Percentiles rank a stretch among this genome's conserved stretches.
Conservation (phyloP, 2,888 invertebrate genomes). For the Xanthorhoe spadicearia region DNA sequence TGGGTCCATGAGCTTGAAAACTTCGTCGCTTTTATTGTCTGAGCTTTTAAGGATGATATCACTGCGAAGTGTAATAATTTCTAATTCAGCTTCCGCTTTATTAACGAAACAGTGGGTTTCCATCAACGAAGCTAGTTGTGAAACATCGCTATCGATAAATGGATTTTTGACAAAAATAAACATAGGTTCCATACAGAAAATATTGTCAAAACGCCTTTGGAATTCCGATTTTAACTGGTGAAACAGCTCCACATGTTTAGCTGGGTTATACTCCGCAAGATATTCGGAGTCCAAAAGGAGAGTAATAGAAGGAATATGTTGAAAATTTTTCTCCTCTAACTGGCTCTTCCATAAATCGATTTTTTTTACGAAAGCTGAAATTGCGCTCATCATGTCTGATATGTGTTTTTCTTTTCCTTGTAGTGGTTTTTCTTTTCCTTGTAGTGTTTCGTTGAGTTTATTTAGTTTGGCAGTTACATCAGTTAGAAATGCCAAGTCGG, state of each 20-base stretch:
- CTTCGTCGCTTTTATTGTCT: slow-evolving; percentile 18
- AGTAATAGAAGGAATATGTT: slow-evolving; percentile 20
- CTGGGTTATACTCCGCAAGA: slow-evolving; percentile 12
- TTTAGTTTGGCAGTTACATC: slow-evolving; percentile 21
- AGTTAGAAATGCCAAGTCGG: slow-evolving; percentile 23
- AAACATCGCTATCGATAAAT: slow-evolving; percentile 22
- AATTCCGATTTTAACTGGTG: slow-evolving; percentile 20
- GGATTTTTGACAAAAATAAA: slow-evolving; percentile 18
- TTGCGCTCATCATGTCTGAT: slow-evolving; percentile 26
- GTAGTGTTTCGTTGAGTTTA: slow-evolving; percentile 15
- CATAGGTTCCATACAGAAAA: slow-evolving; percentile 18
- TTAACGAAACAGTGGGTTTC: slow-evolving; percentile 17
- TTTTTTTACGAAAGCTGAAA: slow-evolving; percentile 20
- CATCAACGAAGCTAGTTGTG: slow-evolving; percentile 24
- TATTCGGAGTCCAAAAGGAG: slow-evolving; percentile 18
- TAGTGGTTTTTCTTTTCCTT: no score
- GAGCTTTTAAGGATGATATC: slow-evolving; percentile 21
- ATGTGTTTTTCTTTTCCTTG: slow-evolving; percentile 23
- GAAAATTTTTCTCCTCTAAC: slow-evolving; percentile 19
- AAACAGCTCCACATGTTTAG: slow-evolving; percentile 14
- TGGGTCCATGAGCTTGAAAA: slow-evolving; percentile 13
- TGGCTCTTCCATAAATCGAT: slow-evolving; percentile 23
- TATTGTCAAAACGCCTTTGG: slow-evolving; percentile 14
- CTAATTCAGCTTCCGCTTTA: slow-evolving; percentile 16
- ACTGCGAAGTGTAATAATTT: slow-evolving; percentile 23